Evolutionary conservation across 2,888 invertebrate genomes (phyloP), one percentile per base, ranked within the genome.

Genomic region (Lithophane leautieri): DNA sequence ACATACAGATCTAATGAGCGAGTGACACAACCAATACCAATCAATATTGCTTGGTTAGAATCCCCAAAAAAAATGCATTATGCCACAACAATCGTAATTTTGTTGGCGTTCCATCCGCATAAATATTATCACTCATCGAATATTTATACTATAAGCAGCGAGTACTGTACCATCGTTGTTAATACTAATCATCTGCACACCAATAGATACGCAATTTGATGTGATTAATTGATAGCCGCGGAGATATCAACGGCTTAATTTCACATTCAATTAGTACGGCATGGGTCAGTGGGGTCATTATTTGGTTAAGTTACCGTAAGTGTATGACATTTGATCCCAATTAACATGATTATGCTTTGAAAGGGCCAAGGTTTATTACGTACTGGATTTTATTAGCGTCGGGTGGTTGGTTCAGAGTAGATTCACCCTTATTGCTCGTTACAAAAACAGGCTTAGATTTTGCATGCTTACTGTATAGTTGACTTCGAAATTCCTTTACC

Each of bases 131-230:
- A 28, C 50, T n/a, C 52, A 66, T 56, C 19, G 14, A 66, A 60
- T 50, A 34, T 4, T 0, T 34, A 50, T 14, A 42, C 14, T 19
- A 44, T 56, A 40, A 42, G 14, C 71, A 28, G 12, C 25, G 19
- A 60, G 58, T 77, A 75, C 58, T 70, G 78, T 60, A 74, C 62
- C 62, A 34, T 70, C 28, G 25, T 76, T 69, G 86, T 82, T 75
- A 82, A 82, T 79, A 66, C 50, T 66, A 54, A 71, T 63, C 79
- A 76, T 73, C 74, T 76, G 63, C 47, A 72, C 58, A 79, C 25
- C 73, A 85, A 82, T 79, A 72, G 76, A 72, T 84, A 73, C 73
- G 73, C 74, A 78, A 81, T 75, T 74, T 62, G 66, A 76, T 60
- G 65, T 69, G 66, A 83, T 85, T 83, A 82, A 84, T 79, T 75